Conservation (phyloP, 2,888 invertebrate genomes). For the Ornithoptera priamus region DNA sequence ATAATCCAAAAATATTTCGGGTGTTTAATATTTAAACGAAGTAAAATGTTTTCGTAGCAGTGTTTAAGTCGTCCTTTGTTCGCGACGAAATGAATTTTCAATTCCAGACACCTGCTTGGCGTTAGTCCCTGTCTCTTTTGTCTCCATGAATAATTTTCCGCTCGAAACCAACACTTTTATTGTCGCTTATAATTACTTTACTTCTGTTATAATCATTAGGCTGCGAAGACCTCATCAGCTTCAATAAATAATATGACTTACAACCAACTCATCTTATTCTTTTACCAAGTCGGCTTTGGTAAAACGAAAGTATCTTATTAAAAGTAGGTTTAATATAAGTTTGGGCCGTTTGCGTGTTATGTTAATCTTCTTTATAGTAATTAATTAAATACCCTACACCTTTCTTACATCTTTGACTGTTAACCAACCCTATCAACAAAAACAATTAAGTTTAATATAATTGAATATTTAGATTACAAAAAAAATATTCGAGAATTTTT, state of each 20-base stretch:
- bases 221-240: not conserved
- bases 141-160: slow-evolving; percentile 24
- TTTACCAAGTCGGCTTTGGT: no score
- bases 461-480: slow-evolving; percentile 1
- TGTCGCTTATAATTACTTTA: slow-evolving; percentile 6
- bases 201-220: not conserved
- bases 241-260: not conserved
- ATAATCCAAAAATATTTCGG: not conserved
- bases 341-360: not conserved
- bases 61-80: slow-evolving; percentile 15
- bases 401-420: not conserved
- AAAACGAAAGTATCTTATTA: no score
- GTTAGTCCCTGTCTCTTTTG: slow-evolving; percentile 18
- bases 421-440: not conserved
- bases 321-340: not conserved
- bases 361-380: not conserved
- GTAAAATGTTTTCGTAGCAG: slow-evolving; percentile 7
- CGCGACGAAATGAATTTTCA: slow-evolving; percentile 21
- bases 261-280: not conserved
- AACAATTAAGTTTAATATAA: not conserved
- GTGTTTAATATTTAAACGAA: slow-evolving; percentile 7
- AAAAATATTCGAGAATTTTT: not conserved
- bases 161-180: slow-evolving; percentile 10
- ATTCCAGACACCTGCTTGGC: slow-evolving; percentile 21
- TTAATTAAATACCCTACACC: not conserved